phyloP scores from a whole-genome alignment of 2,113 vertebrate genomes.

The cattle (Bos taurus) region ARS-UCD2.0 NC_037328.1:27658501-27659000 shows the following conservation, averaged over 20 bases:
- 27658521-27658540: not conserved
- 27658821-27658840: not conserved
- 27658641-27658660: not conserved
- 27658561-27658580: not conserved
- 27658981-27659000: too few relatives aligned
- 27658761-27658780: not conserved
- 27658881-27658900: too few relatives aligned
- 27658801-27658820: not conserved
- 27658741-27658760: not conserved
- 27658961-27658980: too few relatives aligned
- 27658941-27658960: too few relatives aligned
- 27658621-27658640: not conserved
- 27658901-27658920: too few relatives aligned
- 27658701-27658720: not conserved
- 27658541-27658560: fast-evolving
- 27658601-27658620: not conserved
- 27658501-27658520: not conserved
- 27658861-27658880: not conserved
- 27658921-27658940: too few relatives aligned
- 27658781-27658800: not conserved
- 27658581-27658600: not conserved
- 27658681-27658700: fast-evolving
- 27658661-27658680: fast-evolving
- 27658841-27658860: not conserved
- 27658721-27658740: not conserved